Conservation (phyloP, 1,140 invertebrate species). For the Aphelinus atriplicis region DNA sequence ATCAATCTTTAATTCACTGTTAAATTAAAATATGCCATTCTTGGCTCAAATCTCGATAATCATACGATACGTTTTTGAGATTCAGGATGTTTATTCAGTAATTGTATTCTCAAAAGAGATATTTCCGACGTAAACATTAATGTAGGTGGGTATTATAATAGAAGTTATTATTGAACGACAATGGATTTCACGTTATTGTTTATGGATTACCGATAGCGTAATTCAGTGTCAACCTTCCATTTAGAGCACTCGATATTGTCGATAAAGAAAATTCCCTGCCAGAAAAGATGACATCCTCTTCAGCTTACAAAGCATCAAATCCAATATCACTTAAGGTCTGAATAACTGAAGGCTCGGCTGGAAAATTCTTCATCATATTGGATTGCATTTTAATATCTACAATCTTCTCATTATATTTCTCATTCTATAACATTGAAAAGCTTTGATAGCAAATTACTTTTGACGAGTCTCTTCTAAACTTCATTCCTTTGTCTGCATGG, state of each 20-base stretch:
- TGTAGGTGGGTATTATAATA: no score
- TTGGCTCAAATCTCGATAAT: no score
- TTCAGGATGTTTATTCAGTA: no score
- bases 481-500: no score
- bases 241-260: slow-evolving; percentile 33
- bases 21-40: no score
- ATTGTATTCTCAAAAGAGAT: no score
- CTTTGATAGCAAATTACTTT: not conserved
- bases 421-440: not conserved
- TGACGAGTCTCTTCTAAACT: not conserved
- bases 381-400: slow-evolving; percentile 14
- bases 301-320: slow-evolving; percentile 28
- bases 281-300: slow-evolving; percentile 1
- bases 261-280: slow-evolving; percentile 32
- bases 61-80: no score
- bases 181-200: slow-evolving; percentile 7
- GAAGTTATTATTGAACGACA: no score
- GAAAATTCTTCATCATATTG: slow-evolving; percentile 7
- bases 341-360: slow-evolving; percentile 12
- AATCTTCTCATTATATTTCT: not conserved
- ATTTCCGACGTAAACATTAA: no score
- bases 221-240: slow-evolving; percentile 29
- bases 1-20: no score
- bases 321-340: slow-evolving; percentile 29
- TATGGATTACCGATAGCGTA: slow-evolving; percentile 32